Conservation (phyloP, 2,113 vertebrate species). For the cattle (Bos taurus) region ARS-UCD2.0 NC_037348.1:5520001-5520500, state of each 20-base stretch:
- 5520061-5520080: background rate
- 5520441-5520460: background rate
- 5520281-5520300: background rate
- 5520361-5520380: background rate
- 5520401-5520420: background rate
- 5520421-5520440: background rate
- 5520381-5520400: background rate
- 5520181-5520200: background rate
- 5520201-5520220: background rate
- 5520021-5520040: background rate
- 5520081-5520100: background rate
- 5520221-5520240: background rate
- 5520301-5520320: background rate
- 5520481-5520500: background rate
- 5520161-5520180: background rate
- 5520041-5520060: background rate
- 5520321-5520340: background rate
- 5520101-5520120: background rate
- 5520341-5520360: background rate
- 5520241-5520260: background rate
- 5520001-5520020: background rate
- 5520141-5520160: constrained; percentile 49
- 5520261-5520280: background rate
- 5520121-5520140: background rate
- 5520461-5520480: background rate